Base-by-base conservation (phyloP, 1,140 invertebrate genomes). In the Zophobas morio region DNA sequence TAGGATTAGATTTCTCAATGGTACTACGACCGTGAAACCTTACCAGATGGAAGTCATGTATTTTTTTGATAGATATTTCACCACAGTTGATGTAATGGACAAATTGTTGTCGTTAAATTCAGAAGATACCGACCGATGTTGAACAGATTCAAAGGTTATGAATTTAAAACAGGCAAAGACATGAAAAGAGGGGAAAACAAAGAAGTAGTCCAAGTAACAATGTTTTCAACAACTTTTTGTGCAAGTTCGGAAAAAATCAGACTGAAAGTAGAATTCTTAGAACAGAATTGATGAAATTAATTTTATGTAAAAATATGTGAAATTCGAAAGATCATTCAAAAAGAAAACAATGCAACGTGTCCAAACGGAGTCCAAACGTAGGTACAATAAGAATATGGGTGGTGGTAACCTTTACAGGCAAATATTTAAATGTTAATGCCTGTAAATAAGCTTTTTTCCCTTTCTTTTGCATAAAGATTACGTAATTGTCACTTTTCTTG, bases 21-120 rank as follows among this genome's bases (percentile, higher is more conserved):
- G 74, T 81, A 8, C 35, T 81, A 40, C 53, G 78, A 32, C 76
- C 82, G 37, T 57, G 66, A 70, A 81, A 79, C n/a, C 6, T 82
- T 2, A 79, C 77, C 20, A 40, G n/a, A 70, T 74, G 74, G 70
- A 8, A 82, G 80, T 54, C 79, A 46, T 73, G 33, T 83, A 1
- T 20, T 71, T 79, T 20, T 84, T 84, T 76, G 79, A 84, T 57
- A 60, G 78, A 54, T 84, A 82, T 77, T 84, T 84, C 66, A 73
- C 70, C 2, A 75, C 57, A 37, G n/a, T 71, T n/a, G 49, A 72
- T 51, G 36, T 79, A 33, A 57, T 79, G 36, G 56, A 70, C 4
- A 51, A 77, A 47, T 51, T 78, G 32, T 35, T 63, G 20, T 39
- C 35, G 33, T 35, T 77, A 47, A 77, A 72, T 6, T 32, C 54